Evolutionary conservation across 2,113 vertebrate genomes (phyloP), one percentile per base, ranked within the genome.

Genomic region (Bombycilla garrulus): DNA sequence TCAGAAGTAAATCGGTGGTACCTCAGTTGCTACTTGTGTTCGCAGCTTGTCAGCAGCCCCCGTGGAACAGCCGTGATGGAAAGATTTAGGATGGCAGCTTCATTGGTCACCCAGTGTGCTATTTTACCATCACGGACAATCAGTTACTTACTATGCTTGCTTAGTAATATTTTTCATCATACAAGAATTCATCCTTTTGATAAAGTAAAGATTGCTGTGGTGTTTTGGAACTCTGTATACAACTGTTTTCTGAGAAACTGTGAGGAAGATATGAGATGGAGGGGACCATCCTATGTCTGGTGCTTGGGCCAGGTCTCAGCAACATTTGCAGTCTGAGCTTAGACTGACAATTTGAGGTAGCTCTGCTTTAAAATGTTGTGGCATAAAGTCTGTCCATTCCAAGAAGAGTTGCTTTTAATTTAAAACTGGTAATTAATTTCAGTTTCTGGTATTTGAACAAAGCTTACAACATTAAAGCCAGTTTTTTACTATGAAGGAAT

Each of bases 1-100:
- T 10, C 9, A 18, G 44, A 28, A n/a, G 20, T 45, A 22, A 48
- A 38, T 38, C 0, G 0, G 11, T 31, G 8, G 22, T 86, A 51
- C 14, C 18, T 54, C 6, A 24, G 28, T 57, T 84, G 57, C 14
- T 91, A 0, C 12, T 67, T 13, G 8, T 25, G 13, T 44, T 89
- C n/a, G 18, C 38, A 70, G 13, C 28, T 89, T 76, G 5, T 44
- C 28, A 61, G 45, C 42, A 78, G 36, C 15, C n/a, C 24, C 18
- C 3, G 2, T 22, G 31, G 35, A 86, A 10, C 14, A 6, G 28
- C 4, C 16, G 5, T 14, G 61, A 45, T 42, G 42, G 54, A 86
- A 79, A 29, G 57, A 31, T 2, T 38, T 21, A 57, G 17, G 25
- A 40, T n/a, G 18, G 15, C 36, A 71, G 16, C 22, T 74, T 22